phyloP scores from a whole-genome alignment of 2,797 vertebrate species.

The Anisognathus igniventris region DNA sequence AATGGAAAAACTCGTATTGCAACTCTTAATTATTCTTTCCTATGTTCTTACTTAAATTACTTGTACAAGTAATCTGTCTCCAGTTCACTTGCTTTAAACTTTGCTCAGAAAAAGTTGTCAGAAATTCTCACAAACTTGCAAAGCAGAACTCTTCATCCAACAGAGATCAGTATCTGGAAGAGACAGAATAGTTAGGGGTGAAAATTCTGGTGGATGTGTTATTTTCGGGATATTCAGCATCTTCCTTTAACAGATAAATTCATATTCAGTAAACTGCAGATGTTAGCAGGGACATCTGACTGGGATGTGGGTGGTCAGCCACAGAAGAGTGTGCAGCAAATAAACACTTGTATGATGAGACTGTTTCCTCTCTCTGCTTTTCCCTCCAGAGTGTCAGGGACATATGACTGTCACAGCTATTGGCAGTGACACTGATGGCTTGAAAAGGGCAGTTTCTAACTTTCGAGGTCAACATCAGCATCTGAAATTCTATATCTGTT shows the following conservation, averaged over 20 bases:
- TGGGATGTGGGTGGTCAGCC: background rate
- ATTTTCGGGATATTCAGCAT: background rate
- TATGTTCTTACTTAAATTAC: background rate
- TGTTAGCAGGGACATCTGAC: background rate
- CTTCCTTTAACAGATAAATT: background rate
- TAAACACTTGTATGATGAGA: background rate
- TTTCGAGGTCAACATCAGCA: background rate
- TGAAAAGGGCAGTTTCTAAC: background rate
- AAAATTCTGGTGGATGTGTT: background rate
- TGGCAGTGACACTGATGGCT: background rate
- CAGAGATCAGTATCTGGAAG: background rate
- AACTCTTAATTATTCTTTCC: background rate
- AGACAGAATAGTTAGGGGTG: accelerated
- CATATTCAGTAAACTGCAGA: background rate
- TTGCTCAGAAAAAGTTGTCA: background rate
- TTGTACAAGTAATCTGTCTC: background rate
- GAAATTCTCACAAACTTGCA: background rate
- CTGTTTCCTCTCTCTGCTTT: background rate
- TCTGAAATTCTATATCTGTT: background rate
- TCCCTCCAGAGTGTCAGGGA: background rate
- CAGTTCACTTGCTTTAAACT: background rate
- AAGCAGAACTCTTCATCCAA: background rate
- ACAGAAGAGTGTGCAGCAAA: background rate
- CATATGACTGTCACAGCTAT: background rate
- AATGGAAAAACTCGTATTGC: background rate